These are phyloP conservation scores for Vollenhovia emeryi DNA, from an alignment of 1,140 invertebrate genomes.

Conservation along the genomic window DNA sequence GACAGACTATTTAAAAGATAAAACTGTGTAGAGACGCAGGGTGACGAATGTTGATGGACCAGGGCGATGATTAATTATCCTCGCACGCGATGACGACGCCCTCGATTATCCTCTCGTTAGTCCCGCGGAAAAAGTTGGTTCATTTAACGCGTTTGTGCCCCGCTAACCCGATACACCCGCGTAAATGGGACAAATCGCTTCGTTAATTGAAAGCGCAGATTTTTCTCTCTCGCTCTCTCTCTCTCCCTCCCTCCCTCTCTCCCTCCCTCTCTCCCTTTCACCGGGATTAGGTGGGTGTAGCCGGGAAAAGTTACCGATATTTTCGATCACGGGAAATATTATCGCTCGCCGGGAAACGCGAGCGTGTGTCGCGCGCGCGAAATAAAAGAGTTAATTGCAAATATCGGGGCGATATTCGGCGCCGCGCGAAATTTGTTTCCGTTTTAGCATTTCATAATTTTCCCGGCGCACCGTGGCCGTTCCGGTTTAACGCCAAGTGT, in stretches of 20 bases:
- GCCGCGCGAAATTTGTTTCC: slow-evolving; percentile 47
- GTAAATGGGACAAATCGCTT: slow-evolving; percentile 42
- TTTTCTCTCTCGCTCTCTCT: not conserved
- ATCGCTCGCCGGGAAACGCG: not conserved
- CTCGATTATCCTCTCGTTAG: slow-evolving; percentile 57
- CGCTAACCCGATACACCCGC: slow-evolving; percentile 40
- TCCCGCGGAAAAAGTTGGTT: slow-evolving; percentile 26
- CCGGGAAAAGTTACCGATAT: slow-evolving; percentile 26
- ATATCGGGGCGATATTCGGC: slow-evolving; percentile 50
- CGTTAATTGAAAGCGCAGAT: slow-evolving; percentile 49
- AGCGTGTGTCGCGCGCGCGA: not conserved
- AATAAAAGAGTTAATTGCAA: slow-evolving; percentile 57
- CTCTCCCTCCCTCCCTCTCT: too few species aligned
- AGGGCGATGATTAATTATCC: slow-evolving; percentile 53
- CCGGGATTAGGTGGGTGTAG: not conserved
- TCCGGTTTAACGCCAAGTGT: slow-evolving; percentile 58
- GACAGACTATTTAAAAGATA: slow-evolving; percentile 31
- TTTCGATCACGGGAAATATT: slow-evolving; percentile 22
- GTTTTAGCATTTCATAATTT: slow-evolving; percentile 59
- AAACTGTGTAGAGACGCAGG: slow-evolving; percentile 32
- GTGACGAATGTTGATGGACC: slow-evolving; percentile 53
- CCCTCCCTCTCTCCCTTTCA: not conserved
- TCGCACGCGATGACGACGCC: slow-evolving; percentile 33
- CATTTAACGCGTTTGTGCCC: slow-evolving; percentile 27
- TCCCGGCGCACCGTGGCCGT: slow-evolving; percentile 16